A percentile compares a stretch with the other conserved stretches of the same genome.
phyloP scores from a whole-genome alignment of 2,797 vertebrate genomes.

The Podargus strigoides region DNA sequence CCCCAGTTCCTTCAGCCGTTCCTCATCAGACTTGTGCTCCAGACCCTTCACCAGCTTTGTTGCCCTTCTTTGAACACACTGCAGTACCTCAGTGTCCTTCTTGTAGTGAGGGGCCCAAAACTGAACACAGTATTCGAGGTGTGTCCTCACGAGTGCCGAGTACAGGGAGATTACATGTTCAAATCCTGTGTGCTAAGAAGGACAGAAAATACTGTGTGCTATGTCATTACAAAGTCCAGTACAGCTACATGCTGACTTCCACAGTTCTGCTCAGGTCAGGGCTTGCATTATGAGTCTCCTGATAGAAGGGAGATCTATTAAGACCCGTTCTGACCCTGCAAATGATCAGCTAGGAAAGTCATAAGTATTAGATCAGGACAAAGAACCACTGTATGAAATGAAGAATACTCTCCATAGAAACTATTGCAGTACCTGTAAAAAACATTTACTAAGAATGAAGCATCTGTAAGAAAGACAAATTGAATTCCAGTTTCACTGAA shows the following conservation, averaged over 20 bases:
- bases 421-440: not conserved
- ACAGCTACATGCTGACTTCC: not conserved
- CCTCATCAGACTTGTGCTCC: not conserved
- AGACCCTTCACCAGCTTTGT: not conserved
- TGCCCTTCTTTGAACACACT: not conserved
- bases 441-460: not conserved
- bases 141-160: not conserved
- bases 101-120: not conserved
- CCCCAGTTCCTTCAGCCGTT: not conserved
- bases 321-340: not conserved
- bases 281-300: not conserved
- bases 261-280: not conserved
- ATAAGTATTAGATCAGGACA: not conserved
- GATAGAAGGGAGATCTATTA: not conserved
- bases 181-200: not conserved
- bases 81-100: not conserved
- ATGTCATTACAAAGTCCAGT: too few species aligned
- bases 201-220: not conserved
- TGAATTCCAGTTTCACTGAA: not conserved
- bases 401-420: not conserved
- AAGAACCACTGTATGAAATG: not conserved
- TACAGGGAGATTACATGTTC: not conserved
- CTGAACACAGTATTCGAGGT: not conserved
- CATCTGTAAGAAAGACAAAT: not conserved
- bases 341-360: not conserved